Percentiles rank a stretch among this genome's conserved stretches.
phyloP scores from a whole-genome alignment of 2,888 invertebrate species.

The Blastobasis adustella region DNA sequence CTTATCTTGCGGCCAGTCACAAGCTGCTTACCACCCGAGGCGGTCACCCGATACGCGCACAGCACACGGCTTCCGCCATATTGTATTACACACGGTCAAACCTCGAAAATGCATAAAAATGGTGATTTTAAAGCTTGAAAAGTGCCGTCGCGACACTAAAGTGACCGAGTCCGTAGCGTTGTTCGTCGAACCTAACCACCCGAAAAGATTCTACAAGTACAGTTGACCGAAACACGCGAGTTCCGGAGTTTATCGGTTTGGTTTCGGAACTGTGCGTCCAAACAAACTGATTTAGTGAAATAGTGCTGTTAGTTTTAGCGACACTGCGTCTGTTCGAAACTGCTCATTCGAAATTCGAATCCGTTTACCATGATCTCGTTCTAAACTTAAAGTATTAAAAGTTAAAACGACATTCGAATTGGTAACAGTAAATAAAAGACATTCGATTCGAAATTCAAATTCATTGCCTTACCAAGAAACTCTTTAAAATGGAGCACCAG shows the following conservation, averaged over 20 bases:
- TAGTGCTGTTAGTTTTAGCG: neutral
- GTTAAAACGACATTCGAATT: too few species aligned
- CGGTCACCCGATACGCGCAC: conserved; percentile 16
- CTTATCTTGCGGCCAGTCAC: conserved; percentile 18
- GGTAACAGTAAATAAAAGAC: too few species aligned
- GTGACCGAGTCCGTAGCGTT: conserved; percentile 52
- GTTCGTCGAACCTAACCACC: conserved; percentile 63
- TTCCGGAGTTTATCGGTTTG: conserved; percentile 34
- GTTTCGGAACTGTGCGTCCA: conserved; percentile 27
- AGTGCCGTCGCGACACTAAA: conserved; percentile 49
- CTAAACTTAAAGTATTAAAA: too few species aligned
- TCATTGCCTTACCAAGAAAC: conserved; percentile 15
- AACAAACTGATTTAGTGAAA: neutral
- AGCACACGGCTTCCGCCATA: conserved; percentile 24
- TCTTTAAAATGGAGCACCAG: too few species aligned
- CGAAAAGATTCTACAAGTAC: conserved; percentile 68
- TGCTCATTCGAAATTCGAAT: neutral
- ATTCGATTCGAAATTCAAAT: neutral
- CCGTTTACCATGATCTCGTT: too few species aligned
- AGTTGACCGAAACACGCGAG: conserved; percentile 53
- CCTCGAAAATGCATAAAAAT: conserved; percentile 65
- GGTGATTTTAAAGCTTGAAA: conserved; percentile 52
- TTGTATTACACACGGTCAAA: conserved; percentile 7
- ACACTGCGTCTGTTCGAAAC: neutral
- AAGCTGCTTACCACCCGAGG: conserved; percentile 22